Percentiles rank a stretch among this genome's conserved stretches.
phyloP scores from a whole-genome alignment of 2,113 vertebrate species.

The Callipepla californica region DNA sequence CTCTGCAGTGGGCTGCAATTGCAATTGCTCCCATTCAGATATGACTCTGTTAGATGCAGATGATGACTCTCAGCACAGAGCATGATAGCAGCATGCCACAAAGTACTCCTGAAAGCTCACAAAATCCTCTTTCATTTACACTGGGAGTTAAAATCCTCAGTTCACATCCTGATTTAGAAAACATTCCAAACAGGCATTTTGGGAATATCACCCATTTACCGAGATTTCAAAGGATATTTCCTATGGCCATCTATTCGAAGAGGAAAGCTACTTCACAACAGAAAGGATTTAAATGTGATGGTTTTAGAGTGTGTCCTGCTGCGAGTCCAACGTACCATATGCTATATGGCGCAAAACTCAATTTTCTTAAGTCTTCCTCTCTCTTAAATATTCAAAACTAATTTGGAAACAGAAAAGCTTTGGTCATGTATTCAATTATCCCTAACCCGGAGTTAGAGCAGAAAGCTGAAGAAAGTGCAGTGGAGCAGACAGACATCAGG shows the following conservation, averaged over 20 bases:
- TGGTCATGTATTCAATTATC: not conserved
- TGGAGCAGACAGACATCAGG: not conserved
- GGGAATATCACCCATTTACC: not conserved
- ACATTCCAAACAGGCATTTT: not conserved
- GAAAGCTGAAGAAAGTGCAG: not conserved
- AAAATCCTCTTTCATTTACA: not conserved
- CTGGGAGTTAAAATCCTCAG: not conserved
- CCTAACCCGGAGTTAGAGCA: not conserved
- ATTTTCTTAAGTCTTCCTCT: not conserved
- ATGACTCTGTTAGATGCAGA: not conserved
- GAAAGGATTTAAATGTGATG: not conserved
- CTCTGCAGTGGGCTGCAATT: not conserved
- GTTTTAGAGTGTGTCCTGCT: not conserved
- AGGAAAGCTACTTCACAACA: not conserved
- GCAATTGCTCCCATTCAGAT: not conserved
- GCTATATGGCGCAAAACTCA: fast-evolving
- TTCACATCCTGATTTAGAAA: not conserved
- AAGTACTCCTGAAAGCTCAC: not conserved
- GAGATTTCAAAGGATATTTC: not conserved
- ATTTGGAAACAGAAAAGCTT: not conserved
- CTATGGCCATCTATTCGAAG: not conserved
- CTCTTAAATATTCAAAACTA: not conserved
- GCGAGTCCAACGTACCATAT: not conserved
- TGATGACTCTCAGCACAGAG: not conserved
- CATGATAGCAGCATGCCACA: not conserved